phyloP scores from a whole-genome alignment of 2,113 vertebrate genomes.

The Phylloscopus trochiloides region DNA sequence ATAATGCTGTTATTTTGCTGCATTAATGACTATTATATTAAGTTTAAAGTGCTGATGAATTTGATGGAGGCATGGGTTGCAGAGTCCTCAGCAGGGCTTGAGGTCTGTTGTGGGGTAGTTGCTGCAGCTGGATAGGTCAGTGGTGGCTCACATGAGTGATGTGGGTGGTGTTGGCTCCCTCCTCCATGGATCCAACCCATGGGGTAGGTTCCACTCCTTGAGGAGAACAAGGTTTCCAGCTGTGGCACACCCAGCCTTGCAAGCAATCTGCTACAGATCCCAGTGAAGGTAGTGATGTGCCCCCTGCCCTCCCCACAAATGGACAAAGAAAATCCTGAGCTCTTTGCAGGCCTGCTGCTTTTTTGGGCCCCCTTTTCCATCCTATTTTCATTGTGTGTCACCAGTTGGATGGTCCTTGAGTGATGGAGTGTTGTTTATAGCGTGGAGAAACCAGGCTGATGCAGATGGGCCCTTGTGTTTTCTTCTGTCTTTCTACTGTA shows the following conservation, averaged over 20 bases:
- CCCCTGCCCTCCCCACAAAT: background rate
- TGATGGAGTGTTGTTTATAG: fast-evolving
- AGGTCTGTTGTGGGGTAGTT: background rate
- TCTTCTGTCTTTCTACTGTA: background rate
- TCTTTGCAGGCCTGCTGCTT: background rate
- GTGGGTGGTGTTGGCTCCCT: background rate
- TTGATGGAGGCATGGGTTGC: background rate
- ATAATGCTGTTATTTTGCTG: background rate
- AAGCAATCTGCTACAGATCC: background rate
- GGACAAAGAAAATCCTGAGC: background rate
- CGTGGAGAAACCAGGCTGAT: background rate
- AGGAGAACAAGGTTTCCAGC: background rate
- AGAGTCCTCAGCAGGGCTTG: background rate
- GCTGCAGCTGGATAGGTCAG: background rate
- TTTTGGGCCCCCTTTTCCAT: background rate
- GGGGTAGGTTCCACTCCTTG: background rate
- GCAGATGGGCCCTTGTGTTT: background rate
- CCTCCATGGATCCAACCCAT: background rate
- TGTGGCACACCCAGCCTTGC: background rate
- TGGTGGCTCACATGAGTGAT: fast-evolving
- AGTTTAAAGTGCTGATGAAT: background rate
- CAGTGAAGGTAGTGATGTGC: background rate
- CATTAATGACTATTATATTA: fast-evolving
- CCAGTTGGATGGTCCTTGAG: background rate
- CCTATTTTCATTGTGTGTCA: background rate